Evolutionary conservation across 2,888 invertebrate genomes (phyloP), one percentile per base, ranked within the genome.

Genomic region (Odontocolon sp.): DNA sequence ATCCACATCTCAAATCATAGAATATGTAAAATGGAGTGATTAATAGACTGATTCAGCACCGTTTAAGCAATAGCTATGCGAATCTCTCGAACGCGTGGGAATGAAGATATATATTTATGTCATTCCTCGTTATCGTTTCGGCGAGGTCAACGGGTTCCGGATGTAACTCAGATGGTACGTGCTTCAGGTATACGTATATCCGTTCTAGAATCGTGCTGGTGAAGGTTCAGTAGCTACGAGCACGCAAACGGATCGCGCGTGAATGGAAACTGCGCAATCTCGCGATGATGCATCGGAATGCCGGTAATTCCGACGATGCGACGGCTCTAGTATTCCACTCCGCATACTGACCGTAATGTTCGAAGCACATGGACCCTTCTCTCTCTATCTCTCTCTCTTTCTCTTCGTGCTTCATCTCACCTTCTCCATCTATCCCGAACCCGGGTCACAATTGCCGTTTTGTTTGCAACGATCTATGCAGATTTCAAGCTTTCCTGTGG

Each of bases 201-300:
- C 54, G 36, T 31, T 68, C 33, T 31, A 47, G 33, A 56, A 77
- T 68, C 67, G 67, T 54, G 63, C 61, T 38, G 50, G 54, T 63
- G 66, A 71, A 71, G 59, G 70, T 71, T 70, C 28, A 57, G 38
- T 14, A 52, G 42, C 28, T 57, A 26, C 16, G 66, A 42, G 66
- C 45, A 57, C 38, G 42, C 28, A 38, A 61, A 57, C 36, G 50
- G 45, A 40, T n/a, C n/a, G 63, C 67, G 71, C 69, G 75, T 57
- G 76, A 73, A 80, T 79, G 86, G 86, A 87, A 87, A 86, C 87
- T 86, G 85, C 80, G 81, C 85, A 85, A 87, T 86, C 82, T 87
- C 77, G 80, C 83, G 82, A 88, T 87, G 87, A 88, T 88, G 84
- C 85, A 86, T 84, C 79, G 88, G 87, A 88, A 87, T 87, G 84